Conservation (phyloP, 2,888 invertebrate species). For the Eupithecia dodoneata region DNA sequence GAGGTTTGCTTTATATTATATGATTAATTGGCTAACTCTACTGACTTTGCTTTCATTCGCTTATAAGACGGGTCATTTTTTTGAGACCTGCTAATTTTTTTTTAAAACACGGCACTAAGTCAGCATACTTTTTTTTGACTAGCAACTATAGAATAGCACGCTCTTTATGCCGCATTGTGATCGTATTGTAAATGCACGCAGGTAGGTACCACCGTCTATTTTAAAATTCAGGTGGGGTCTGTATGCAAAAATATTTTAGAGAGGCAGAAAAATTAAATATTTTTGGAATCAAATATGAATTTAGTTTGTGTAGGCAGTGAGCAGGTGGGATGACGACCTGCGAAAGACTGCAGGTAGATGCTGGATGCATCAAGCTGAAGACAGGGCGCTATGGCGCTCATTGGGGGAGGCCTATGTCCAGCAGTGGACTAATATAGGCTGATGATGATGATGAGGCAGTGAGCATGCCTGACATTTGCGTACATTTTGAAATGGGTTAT, state of each 20-base stretch:
- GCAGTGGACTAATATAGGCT: too few species aligned
- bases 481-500: background rate
- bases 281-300: background rate
- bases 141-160: too few species aligned
- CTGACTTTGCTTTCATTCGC: background rate
- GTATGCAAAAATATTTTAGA: background rate
- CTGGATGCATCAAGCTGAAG: too few species aligned
- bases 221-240: background rate
- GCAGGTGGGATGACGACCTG: too few species aligned
- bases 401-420: too few species aligned
- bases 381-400: too few species aligned
- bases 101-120: background rate
- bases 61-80: background rate
- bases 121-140: background rate
- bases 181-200: too few species aligned
- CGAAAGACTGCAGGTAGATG: too few species aligned
- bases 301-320: background rate
- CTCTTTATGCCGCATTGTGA: too few species aligned
- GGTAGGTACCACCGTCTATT: background rate
- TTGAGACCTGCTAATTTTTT: too few species aligned
- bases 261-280: background rate
- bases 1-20: background rate
- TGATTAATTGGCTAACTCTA: background rate
- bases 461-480: background rate
- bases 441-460: too few species aligned